Percentiles rank a stretch among this genome's conserved stretches.
These are phyloP conservation scores for Megatriorchis doriae DNA, from an alignment of 2,113 vertebrate species.

Conservation along the genomic window DNA sequence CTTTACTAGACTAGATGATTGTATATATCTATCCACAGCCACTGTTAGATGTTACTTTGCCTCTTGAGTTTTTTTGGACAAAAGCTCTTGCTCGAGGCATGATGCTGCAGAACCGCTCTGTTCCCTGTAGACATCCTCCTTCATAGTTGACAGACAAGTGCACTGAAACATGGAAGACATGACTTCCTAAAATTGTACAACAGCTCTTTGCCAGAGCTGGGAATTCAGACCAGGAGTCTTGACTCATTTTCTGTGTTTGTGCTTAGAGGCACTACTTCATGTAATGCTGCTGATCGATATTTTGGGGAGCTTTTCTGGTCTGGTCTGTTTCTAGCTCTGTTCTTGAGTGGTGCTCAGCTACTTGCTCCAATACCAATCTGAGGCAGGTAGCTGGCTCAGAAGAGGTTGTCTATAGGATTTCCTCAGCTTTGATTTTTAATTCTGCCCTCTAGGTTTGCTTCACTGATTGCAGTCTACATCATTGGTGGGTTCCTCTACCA, in stretches of 20 bases:
- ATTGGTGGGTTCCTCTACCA: constrained; percentile 93
- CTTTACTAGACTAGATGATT: neutral
- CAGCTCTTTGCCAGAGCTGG: neutral
- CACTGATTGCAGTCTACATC: constrained; percentile 83
- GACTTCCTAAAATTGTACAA: neutral
- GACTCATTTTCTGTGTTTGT: neutral
- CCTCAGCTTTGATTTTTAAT: neutral
- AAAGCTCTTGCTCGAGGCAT: neutral
- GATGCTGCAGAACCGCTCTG: neutral
- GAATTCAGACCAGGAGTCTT: neutral
- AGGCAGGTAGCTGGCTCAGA: neutral
- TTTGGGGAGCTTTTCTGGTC: neutral
- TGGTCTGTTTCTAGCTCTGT: neutral
- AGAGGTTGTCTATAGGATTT: neutral
- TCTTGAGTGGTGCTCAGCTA: neutral
- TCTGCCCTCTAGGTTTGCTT: constrained; percentile 73
- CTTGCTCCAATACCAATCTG: neutral
- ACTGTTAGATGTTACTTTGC: neutral
- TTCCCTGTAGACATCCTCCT: neutral
- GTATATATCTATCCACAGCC: neutral
- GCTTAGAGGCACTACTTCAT: neutral
- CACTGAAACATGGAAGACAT: neutral
- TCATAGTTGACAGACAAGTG: neutral
- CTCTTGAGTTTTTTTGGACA: neutral
- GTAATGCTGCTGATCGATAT: neutral